Conservation (phyloP, 1,140 invertebrate species). For the Dysdera silvatica region DNA sequence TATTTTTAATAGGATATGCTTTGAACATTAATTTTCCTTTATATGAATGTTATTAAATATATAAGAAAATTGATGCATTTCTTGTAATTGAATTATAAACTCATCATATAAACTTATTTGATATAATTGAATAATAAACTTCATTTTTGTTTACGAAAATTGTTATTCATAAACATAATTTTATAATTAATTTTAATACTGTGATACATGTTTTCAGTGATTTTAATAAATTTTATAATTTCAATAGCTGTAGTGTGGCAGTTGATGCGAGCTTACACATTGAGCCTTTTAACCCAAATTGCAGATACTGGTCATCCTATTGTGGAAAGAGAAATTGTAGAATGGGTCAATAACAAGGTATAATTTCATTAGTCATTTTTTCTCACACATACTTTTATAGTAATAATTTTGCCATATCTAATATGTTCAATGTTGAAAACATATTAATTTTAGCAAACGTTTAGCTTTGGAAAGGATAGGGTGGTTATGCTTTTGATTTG, state of each 20-base stretch:
- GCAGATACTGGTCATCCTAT: slow-evolving; percentile 78
- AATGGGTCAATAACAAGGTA: slow-evolving; percentile 95
- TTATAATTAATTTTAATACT: not conserved
- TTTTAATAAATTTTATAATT: not conserved
- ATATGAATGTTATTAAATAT: no score
- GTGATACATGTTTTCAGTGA: not conserved
- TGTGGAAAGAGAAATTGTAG: slow-evolving; percentile 90
- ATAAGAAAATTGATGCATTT: no score
- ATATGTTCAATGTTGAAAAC: no score
- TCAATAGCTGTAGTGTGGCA: slow-evolving; percentile 89
- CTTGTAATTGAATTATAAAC: not conserved
- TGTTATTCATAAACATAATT: no score
- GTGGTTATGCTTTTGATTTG: no score
- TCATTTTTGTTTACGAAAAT: no score
- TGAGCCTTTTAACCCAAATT: slow-evolving; percentile 82
- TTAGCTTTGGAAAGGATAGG: no score
- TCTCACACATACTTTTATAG: no score
- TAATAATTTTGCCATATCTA: no score
- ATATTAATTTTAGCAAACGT: no score
- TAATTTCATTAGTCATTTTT: slow-evolving; percentile 5
- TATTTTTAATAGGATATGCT: no score
- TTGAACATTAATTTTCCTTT: no score
- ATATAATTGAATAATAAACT: not conserved
- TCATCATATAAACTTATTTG: not conserved
- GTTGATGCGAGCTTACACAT: slow-evolving; percentile 94